A percentile compares a stretch with the other conserved stretches of the same genome.
Evolutionary conservation across 2,113 vertebrate genomes (phyloP).

Genomic region (Otocyon megalotis): DNA sequence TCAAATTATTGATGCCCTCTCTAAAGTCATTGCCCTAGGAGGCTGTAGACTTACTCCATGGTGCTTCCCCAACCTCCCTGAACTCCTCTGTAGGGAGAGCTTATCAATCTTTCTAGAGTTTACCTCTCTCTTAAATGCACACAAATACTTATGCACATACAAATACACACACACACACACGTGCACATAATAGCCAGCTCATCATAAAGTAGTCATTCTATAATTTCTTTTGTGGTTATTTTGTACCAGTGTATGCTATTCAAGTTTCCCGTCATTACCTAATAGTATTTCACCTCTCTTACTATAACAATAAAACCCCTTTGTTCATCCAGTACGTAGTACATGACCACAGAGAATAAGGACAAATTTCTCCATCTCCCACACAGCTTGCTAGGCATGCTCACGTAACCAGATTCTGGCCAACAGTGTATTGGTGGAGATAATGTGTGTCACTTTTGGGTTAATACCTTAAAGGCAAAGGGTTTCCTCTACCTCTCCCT

Average conservation of each 20-base stretch:
- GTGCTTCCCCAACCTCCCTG: background rate
- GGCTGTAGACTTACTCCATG: background rate
- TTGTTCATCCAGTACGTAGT: background rate
- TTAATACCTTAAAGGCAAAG: background rate
- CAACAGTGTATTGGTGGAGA: background rate
- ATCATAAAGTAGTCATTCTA: background rate
- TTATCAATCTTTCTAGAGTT: slow-evolving; percentile 11
- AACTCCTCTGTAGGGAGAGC: background rate
- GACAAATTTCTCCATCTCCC: background rate
- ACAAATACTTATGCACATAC: background rate
- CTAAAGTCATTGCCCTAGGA: background rate
- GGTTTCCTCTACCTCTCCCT: background rate
- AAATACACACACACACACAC: background rate
- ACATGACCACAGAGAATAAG: background rate
- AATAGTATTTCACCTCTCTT: background rate
- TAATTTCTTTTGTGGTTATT: background rate
- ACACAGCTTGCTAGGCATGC: background rate
- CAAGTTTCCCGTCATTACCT: background rate
- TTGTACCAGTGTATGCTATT: background rate
- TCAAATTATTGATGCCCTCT: background rate
- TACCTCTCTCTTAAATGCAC: background rate
- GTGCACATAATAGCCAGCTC: background rate
- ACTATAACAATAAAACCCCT: background rate
- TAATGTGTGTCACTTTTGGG: background rate
- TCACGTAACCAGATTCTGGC: background rate